Evolutionary conservation across 1,140 invertebrate species (phyloP), one percentile per base, ranked within the genome.

Genomic region (Rhyzopertha dominica): DNA sequence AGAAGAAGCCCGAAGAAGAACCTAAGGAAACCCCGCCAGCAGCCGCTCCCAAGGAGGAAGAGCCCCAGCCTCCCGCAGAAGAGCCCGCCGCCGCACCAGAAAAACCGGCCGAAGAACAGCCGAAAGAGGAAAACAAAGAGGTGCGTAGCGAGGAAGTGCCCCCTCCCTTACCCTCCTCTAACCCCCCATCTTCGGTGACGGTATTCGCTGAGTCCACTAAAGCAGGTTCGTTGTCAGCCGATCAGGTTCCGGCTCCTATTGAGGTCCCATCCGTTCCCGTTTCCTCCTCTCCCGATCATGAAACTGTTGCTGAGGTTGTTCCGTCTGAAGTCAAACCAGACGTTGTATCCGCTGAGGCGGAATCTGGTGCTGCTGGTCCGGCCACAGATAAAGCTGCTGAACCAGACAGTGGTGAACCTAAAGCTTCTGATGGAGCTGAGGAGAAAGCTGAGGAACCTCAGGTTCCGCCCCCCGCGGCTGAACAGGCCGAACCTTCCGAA

Each of bases 81-180:
- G 42, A 43, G 46, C 37, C 30, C 28, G 29, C 38, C 23, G 48
- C 51, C 23, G 45, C 43, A 32, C 48, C 34, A 28, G 52, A 53
- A 34, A 55, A 59, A 26, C 41, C 56, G 36, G 57, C 48, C 34
- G 45, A 47, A 9, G 43, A 45, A 38, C 49, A 55, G 42, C 9
- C 43, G n/a, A n/a, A n/a, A n/a, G 51, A 44, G 32, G 43, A 48
- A 43, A 48, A 40, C 47, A 67, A 65, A 63, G 65, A 67, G 65
- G 65, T 67, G 65, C 62, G 65, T 67, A 67, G 35, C 44, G 65
- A 65, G 50, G 65, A 67, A 56, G 51, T 65, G 44, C 65, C 63
- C 43, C 65, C 65, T 14, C 65, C 65, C 39, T 59, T 67, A 37
- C 65, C 65, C 20, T 58, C 62, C 58, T 65, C 65, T 20, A 65